Evolutionary conservation across 2,888 invertebrate genomes (phyloP).

Genomic region (Calameuta pallipes): DNA sequence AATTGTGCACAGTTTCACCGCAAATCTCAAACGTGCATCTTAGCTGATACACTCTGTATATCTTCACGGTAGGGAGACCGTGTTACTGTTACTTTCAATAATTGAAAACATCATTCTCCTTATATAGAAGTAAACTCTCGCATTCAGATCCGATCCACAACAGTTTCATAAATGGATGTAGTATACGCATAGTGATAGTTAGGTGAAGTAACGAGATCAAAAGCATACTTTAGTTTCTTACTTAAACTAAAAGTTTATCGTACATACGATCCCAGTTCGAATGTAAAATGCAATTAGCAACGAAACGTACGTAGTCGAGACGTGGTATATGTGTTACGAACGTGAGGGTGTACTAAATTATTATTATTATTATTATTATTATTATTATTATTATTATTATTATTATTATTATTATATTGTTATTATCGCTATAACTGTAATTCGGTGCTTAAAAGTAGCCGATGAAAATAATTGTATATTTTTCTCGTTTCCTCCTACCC

Average conservation of each 20-base stretch:
- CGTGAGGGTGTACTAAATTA: constrained; percentile 39
- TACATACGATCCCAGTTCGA: too few species aligned
- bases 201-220: constrained; percentile 31
- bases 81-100: constrained; percentile 17
- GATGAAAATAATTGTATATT: too few species aligned
- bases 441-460: too few species aligned
- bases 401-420: constrained; percentile 1
- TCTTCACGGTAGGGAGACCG: too few species aligned
- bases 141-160: constrained; percentile 13
- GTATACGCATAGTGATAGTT: constrained; percentile 24
- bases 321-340: constrained; percentile 31
- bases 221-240: constrained; percentile 22
- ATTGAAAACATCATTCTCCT: constrained; percentile 10
- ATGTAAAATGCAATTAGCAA: too few species aligned
- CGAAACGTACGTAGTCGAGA: too few species aligned
- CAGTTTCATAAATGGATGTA: constrained; percentile 35
- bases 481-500: too few species aligned
- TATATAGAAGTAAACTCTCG: constrained; percentile 32
- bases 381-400: constrained; percentile 4
- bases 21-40: too few species aligned
- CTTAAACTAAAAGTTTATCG: too few species aligned
- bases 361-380: constrained; percentile 19
- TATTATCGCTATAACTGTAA: not conserved
- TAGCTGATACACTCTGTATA: too few species aligned
- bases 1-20: too few species aligned